Evolutionary conservation across 2,888 invertebrate species (phyloP), one percentile per base, ranked within the genome.

Genomic region (Schrankia costaestrigalis): DNA sequence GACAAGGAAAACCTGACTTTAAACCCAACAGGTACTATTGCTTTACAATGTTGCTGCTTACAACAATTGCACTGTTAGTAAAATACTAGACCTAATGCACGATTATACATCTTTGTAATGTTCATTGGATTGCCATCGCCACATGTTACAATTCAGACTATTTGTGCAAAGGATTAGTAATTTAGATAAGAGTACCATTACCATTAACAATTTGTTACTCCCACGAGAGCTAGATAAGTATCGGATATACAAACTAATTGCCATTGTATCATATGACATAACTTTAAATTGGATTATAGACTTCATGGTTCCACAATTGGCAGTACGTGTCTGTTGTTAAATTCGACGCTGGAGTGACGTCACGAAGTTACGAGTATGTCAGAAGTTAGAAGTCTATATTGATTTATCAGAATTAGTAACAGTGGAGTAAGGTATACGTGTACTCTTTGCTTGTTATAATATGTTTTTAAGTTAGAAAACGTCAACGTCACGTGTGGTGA

Each of bases 221-320:
- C 15, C 26, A 19, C 10, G 14, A 6, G 26, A 19, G 3, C 8
- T n/a, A 4, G 26, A 22, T 22, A 22, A 27, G 12, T 22, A 15
- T 27, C 12, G 7, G 15, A 8, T 21, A 7, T n/a, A 11, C 17
- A 11, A 22, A 23, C 22, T 26, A 21, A 12, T 22, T 14, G 10
- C 14, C 11, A 18, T 35, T 28, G 12, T 12, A 11, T 11, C 32
- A 31, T 15, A 14, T 26, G 29, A 14, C 21, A 18, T 25, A 38
- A 48, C 30, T 50, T 54, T 45, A 31, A 41, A 45, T 54, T 50
- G 26, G 23, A 38, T 45, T 44, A 26, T 34, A 41, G n/a, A 19
- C 25, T 35, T 26, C 14, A 14, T n/a, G 7, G 11, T 5, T 12
- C 12, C 26, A 34, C 2, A 27, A 17, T 29, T 12, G 17, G 18